Conservation (phyloP, 2,113 vertebrate genomes). For the Charina bottae region DNA sequence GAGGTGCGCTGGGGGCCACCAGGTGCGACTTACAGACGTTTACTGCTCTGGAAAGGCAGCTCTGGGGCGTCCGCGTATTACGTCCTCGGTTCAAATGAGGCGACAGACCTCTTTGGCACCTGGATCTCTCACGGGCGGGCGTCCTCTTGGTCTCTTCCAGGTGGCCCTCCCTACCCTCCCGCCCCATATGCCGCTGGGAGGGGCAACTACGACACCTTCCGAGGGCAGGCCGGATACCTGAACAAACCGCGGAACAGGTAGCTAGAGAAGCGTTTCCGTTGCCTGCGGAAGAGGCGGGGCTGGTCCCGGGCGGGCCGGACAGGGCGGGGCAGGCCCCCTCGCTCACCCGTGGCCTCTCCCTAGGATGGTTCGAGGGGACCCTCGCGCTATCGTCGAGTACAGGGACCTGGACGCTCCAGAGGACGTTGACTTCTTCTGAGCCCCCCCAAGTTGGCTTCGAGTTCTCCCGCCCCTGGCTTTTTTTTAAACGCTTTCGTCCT, state of each 20-base stretch:
- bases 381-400: slow-evolving; percentile 90
- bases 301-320: fast-evolving
- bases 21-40: too few relatives aligned
- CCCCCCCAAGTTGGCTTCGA: neutral
- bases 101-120: neutral
- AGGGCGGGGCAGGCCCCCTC: neutral
- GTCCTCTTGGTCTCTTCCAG: slow-evolving; percentile 36
- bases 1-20: too few relatives aligned
- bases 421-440: slow-evolving; percentile 90
- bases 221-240: slow-evolving; percentile 85
- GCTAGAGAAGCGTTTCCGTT: neutral
- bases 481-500: neutral
- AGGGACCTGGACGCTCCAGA: slow-evolving; percentile 91
- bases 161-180: slow-evolving; percentile 85
- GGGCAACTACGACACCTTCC: slow-evolving; percentile 89
- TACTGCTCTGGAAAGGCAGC: neutral
- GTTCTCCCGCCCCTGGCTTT: too few relatives aligned
- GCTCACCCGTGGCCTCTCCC: neutral
- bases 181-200: slow-evolving; percentile 86
- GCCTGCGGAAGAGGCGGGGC: neutral
- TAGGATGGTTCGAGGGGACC: slow-evolving; percentile 90
- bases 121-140: too few relatives aligned
- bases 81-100: neutral
- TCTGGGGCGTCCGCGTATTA: neutral
- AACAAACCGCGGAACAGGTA: slow-evolving; percentile 92